Evolutionary conservation across 2,797 vertebrate species (phyloP), one percentile per base, ranked within the genome.

Genomic region (Cottoperca gobio): DNA sequence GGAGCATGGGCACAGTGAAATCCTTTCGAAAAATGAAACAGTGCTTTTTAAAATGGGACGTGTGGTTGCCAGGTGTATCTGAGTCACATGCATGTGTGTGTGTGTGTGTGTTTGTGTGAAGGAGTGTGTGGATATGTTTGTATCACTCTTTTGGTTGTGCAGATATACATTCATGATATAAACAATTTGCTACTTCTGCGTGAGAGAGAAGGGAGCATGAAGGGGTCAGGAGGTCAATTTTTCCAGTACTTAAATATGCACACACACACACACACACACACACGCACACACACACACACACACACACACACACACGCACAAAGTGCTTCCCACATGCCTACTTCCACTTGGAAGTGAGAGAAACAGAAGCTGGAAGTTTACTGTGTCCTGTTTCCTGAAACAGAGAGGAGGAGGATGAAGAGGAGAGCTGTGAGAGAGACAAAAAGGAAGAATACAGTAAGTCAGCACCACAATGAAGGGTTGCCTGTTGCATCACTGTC

Each of bases 351-450:
- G 97, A 98, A 95, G 91, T 89, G 83, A 54, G 92, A 94, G 91
- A 96, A 97, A 97, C 95, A 96, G 94, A 94, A 95, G 91, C 90
- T 96, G 94, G 94, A 96, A 96, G 94, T 95, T 91, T 91, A 88
- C 87, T 85, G 90, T 91, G 89, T 92, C 86, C 78, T 83, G 78
- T 92, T 90, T 93, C 88, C 88, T 91, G 90, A 58, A 80, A 87
- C 82, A 85, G 86, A 92, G 92, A 75, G 81, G 83, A 91, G 88
- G 89, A 92, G 73, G 88, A 96, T 91, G 95, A 96, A 94, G 92
- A 93, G 72, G 80, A 70, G 68, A 91, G 92, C 73, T 81, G 81
- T 77, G 84, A 90, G 81, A 66, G 70, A 81, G 90, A 91, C 86
- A 83, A 91, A 88, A 93, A 88, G 69, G 76, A 92, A 91, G 74